Conservation (phyloP, 2,113 vertebrate genomes). For the Cichladusa arquata region DNA sequence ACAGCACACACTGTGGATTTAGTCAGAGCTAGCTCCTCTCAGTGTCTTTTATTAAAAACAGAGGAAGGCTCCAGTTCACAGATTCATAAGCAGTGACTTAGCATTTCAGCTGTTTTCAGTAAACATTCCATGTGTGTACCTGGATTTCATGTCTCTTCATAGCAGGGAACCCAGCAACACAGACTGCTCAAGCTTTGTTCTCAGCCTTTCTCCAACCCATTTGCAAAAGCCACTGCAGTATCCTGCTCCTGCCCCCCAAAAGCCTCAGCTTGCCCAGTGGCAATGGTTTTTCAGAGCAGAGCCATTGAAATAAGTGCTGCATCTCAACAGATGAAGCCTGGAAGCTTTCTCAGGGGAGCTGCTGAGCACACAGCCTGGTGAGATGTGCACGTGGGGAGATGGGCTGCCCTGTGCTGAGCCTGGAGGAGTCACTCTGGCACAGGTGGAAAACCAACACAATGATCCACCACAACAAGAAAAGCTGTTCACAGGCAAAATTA, state of each 20-base stretch:
- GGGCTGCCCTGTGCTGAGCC: no score
- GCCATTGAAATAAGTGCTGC: background rate
- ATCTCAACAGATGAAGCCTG: background rate
- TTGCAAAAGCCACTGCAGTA: background rate
- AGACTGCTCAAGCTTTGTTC: background rate
- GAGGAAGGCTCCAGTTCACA: background rate
- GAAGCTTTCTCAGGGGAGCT: background rate
- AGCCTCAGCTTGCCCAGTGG: background rate
- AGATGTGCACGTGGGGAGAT: rapidly evolving
- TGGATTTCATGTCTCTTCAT: background rate
- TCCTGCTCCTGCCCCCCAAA: background rate
- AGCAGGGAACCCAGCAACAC: background rate
- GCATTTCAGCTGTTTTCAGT: background rate
- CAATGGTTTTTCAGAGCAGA: background rate
- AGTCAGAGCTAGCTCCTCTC: background rate
- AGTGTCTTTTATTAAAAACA: background rate
- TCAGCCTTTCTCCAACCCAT: background rate
- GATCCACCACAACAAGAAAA: background rate
- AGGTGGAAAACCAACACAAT: background rate
- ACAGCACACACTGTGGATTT: background rate
- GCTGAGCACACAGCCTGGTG: background rate
- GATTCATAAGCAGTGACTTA: background rate
- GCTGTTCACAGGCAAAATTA: background rate
- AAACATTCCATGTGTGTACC: background rate
- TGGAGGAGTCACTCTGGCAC: background rate